A percentile compares a stretch with the other conserved stretches of the same genome.
Evolutionary conservation across 2,113 vertebrate species (phyloP).

Genomic region (Zootoca vivipara): DNA sequence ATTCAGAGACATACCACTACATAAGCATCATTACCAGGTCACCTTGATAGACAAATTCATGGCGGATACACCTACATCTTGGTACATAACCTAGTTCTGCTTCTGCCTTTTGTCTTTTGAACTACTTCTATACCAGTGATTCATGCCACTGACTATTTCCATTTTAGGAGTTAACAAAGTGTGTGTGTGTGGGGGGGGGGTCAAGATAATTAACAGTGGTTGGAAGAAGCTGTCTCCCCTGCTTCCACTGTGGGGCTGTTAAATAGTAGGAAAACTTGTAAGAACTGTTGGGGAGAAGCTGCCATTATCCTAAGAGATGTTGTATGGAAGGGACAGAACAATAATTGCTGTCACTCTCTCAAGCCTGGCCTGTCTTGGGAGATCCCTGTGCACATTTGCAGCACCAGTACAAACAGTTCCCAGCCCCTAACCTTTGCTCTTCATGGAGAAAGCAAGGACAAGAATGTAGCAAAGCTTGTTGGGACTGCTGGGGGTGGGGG

Average conservation of each 20-base stretch:
- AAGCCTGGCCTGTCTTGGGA: neutral
- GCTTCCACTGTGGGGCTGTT: neutral
- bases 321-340: neutral
- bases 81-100: neutral
- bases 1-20: too few relatives aligned
- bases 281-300: neutral
- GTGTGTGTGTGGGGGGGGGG: too few relatives aligned
- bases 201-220: neutral
- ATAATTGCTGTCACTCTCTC: neutral
- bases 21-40: too few relatives aligned
- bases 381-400: neutral
- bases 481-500: neutral
- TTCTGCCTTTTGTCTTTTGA: neutral
- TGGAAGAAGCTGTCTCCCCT: neutral
- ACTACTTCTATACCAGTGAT: neutral
- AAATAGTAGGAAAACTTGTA: neutral
- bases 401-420: neutral
- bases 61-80: too few relatives aligned
- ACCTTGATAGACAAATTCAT: too few relatives aligned
- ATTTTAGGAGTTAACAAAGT: neutral
- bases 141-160: constrained; percentile 18
- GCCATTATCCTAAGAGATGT: neutral
- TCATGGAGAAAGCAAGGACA: neutral
- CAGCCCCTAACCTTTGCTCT: neutral
- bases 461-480: neutral